Conservation (phyloP, 1,140 invertebrate genomes). For the Drosophila mayri region DNA sequence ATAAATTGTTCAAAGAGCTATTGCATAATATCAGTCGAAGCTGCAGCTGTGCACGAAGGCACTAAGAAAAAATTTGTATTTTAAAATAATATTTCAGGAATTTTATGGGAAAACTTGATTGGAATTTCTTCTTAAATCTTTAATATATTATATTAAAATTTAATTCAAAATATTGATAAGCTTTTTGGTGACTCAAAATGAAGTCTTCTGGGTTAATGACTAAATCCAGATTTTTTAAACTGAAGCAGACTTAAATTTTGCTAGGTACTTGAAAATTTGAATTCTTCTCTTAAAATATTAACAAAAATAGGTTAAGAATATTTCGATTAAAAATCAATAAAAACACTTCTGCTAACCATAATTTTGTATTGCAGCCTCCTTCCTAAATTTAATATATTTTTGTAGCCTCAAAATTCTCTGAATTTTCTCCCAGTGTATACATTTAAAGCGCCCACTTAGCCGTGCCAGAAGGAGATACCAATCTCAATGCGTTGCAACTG, state of each 20-base stretch:
- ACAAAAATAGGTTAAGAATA: not conserved
- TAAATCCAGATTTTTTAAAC: too few species aligned
- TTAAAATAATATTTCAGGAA: not conserved
- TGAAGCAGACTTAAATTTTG: not conserved
- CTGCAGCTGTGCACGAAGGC: constrained; percentile 49
- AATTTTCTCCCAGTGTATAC: constrained; percentile 13
- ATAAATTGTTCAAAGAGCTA: constrained; percentile 68
- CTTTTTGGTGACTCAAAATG: too few species aligned
- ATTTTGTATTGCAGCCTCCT: too few species aligned
- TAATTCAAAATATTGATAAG: too few species aligned
- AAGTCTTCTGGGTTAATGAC: too few species aligned
- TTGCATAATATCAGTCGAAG: constrained; percentile 67
- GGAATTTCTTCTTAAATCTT: not conserved
- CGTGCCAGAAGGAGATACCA: constrained; percentile 33
- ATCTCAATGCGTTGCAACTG: constrained; percentile 42
- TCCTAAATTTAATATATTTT: too few species aligned
- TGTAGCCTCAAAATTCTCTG: fast-evolving
- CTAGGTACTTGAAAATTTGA: too few species aligned
- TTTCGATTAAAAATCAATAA: not conserved
- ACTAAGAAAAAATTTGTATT: constrained; percentile 7
- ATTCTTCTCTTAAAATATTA: not conserved
- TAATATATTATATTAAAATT: too few species aligned
- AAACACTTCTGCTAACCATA: not conserved
- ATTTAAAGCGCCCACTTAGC: constrained; percentile 63
- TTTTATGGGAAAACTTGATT: not conserved